phyloP scores from a whole-genome alignment of 2,113 vertebrate species.

The Eublepharis macularius region DNA sequence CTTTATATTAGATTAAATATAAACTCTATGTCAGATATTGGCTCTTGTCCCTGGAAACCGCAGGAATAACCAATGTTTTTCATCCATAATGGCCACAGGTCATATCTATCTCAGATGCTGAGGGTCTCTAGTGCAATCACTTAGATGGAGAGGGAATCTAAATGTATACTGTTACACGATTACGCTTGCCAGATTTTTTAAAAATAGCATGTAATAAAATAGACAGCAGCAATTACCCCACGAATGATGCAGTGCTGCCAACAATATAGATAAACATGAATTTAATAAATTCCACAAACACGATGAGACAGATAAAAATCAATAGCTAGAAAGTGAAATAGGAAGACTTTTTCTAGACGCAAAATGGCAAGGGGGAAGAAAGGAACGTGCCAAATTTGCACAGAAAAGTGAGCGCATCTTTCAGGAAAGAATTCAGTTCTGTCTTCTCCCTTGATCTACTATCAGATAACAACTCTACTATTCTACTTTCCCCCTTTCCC shows the following conservation, averaged over 20 bases:
- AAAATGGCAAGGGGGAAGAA: not conserved
- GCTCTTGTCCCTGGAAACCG: not conserved
- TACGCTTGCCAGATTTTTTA: not conserved
- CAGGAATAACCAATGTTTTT: not conserved
- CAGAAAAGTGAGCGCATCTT: not conserved
- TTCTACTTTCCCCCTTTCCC: not conserved
- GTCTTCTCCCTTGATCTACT: not conserved
- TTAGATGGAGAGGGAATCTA: not conserved
- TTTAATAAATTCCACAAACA: slow-evolving; percentile 9
- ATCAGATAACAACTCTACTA: not conserved
- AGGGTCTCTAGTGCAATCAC: not conserved
- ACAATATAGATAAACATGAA: not conserved
- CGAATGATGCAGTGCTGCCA: not conserved
- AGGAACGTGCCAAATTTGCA: no score
- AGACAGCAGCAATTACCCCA: not conserved
- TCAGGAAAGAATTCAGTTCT: not conserved
- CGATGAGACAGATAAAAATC: not conserved
- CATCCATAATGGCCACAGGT: not conserved
- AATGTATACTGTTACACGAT: not conserved
- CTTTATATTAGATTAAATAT: not conserved
- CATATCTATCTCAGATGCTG: not conserved
- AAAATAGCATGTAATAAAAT: slow-evolving; percentile 12
- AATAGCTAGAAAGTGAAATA: slow-evolving; percentile 2
- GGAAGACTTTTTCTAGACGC: no score
- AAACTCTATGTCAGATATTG: not conserved